These are phyloP conservation scores for Teleiodes luculella DNA, from an alignment of 2,888 invertebrate species.

Conservation along the genomic window DNA sequence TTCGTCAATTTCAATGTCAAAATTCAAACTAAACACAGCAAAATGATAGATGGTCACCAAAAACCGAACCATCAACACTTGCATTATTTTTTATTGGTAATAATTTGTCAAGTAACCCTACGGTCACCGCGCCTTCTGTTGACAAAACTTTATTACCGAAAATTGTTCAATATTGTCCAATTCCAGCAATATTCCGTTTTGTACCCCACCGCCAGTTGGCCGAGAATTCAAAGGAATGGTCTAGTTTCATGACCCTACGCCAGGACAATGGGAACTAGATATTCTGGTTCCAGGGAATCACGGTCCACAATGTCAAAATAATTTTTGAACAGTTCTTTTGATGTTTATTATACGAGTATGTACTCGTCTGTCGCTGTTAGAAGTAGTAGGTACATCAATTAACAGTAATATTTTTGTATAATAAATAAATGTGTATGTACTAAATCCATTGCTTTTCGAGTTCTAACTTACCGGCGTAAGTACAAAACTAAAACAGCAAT, in stretches of 20 bases:
- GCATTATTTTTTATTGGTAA: slow-evolving; percentile 47
- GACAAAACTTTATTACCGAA: slow-evolving; percentile 78
- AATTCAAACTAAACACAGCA: neutral
- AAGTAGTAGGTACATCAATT: too few species aligned
- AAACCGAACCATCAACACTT: slow-evolving; percentile 53
- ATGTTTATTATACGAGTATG: neutral
- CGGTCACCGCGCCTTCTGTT: slow-evolving; percentile 64
- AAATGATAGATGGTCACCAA: slow-evolving; percentile 44
- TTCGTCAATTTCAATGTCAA: neutral
- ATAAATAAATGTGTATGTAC: too few species aligned
- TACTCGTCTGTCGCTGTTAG: too few species aligned
- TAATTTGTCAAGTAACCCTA: slow-evolving; percentile 75
- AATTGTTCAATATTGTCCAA: slow-evolving; percentile 73
- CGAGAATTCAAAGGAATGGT: slow-evolving; percentile 53
- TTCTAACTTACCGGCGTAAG: too few species aligned
- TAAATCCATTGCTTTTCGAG: too few species aligned
- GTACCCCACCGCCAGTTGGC: slow-evolving; percentile 56
- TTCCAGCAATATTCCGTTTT: slow-evolving; percentile 62
- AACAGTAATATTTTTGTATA: too few species aligned
- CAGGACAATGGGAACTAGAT: slow-evolving; percentile 61
- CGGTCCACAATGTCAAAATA: neutral
- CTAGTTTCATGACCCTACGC: slow-evolving; percentile 71
- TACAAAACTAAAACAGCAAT: too few species aligned
- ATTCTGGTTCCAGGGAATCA: slow-evolving; percentile 48
- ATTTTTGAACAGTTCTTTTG: neutral